Evolutionary conservation across 2,113 vertebrate species (phyloP).

Genomic region (Leiothrix lutea): DNA sequence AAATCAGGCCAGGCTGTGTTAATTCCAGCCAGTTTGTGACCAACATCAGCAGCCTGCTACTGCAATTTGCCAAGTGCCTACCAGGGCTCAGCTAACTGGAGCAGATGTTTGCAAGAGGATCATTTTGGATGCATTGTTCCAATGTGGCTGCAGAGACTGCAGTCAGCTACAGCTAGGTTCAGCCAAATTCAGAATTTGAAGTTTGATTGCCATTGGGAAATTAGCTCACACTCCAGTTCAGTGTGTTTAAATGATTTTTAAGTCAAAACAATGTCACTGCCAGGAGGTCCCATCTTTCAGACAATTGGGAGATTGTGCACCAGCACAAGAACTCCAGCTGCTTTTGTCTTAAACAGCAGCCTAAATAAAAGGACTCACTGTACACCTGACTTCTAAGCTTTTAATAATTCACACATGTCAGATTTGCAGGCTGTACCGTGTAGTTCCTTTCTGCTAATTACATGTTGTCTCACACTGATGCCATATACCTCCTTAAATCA

Average conservation of each 20-base stretch:
- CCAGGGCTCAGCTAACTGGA: background rate
- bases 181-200: background rate
- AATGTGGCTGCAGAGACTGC: background rate
- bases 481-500: background rate
- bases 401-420: background rate
- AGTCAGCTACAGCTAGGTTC: background rate
- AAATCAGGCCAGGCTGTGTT: background rate
- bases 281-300: background rate
- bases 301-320: background rate
- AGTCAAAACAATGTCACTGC: background rate
- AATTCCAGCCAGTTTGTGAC: background rate
- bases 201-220: slow-evolving; percentile 8
- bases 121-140: background rate
- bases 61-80: background rate
- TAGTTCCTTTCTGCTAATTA: background rate
- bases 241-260: slow-evolving; percentile 5
- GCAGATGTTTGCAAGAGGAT: slow-evolving; percentile 2
- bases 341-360: background rate
- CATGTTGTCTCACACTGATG: background rate
- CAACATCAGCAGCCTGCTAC: background rate
- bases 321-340: background rate
- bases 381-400: background rate
- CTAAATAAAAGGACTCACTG: background rate
- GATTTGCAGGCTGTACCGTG: background rate
- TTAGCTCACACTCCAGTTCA: background rate